phyloP scores from a whole-genome alignment of 2,888 invertebrate genomes.

The Leptinotarsa peninsularis region DNA sequence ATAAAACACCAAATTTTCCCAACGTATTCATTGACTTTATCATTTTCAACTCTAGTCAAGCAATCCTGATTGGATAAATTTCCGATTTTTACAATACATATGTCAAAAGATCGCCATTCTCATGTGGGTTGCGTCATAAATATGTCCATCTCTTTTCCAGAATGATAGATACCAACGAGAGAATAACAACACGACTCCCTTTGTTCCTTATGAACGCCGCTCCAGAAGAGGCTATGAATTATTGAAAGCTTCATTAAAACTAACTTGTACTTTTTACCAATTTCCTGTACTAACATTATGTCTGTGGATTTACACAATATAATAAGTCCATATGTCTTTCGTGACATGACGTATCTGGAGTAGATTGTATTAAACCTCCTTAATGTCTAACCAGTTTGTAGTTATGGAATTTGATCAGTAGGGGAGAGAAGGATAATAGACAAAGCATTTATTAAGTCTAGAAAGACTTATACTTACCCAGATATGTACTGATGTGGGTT shows the following conservation, averaged over 20 bases:
- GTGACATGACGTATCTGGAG: conserved; percentile 51
- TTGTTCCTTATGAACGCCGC: conserved; percentile 32
- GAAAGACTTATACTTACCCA: too few relatives aligned
- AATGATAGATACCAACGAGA: conserved; percentile 14
- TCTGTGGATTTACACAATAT: conserved; percentile 51
- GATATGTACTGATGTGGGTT: too few relatives aligned
- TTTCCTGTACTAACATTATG: conserved; percentile 49
- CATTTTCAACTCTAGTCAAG: too few relatives aligned
- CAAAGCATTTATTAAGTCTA: neutral
- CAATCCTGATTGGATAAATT: too few relatives aligned
- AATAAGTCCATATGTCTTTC: conserved; percentile 52
- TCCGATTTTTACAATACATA: too few relatives aligned
- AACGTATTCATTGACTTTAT: too few relatives aligned
- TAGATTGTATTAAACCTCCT: conserved; percentile 41
- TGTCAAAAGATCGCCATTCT: neutral
- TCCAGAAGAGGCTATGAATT: conserved; percentile 40
- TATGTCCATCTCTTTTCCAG: conserved; percentile 6
- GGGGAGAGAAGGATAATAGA: conserved; percentile 27
- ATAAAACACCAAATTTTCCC: too few relatives aligned
- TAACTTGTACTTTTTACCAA: conserved; percentile 41
- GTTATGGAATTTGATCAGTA: conserved; percentile 29
- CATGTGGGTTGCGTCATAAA: conserved; percentile 14
- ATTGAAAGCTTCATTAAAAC: conserved; percentile 42
- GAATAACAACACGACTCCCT: conserved; percentile 26
- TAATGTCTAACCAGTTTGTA: conserved; percentile 28